Evolutionary conservation across 2,888 invertebrate species (phyloP).

Genomic region (Stenolophus ochropezus): DNA sequence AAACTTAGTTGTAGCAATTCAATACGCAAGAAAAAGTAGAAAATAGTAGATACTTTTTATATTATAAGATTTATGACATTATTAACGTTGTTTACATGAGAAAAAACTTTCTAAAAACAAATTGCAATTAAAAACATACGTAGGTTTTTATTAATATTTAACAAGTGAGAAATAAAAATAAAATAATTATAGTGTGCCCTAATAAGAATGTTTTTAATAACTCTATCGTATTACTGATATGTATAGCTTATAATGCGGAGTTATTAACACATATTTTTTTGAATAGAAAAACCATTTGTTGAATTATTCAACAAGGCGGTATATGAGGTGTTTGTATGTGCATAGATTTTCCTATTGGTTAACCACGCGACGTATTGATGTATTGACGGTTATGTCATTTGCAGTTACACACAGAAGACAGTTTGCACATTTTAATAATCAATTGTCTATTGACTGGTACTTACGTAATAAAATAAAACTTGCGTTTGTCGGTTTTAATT

Average conservation of each 20-base stretch:
- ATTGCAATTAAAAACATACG: background rate
- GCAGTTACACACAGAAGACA: slow-evolving; percentile 5
- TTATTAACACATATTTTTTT: background rate
- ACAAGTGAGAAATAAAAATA: background rate
- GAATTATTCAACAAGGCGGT: slow-evolving; percentile 15
- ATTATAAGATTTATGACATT: background rate
- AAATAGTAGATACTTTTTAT: too few relatives aligned
- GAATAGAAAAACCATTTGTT: background rate
- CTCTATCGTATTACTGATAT: background rate
- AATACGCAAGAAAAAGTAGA: too few relatives aligned
- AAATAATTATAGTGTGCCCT: background rate
- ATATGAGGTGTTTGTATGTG: slow-evolving; percentile 19
- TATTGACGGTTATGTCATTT: slow-evolving; percentile 32
- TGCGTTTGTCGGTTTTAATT: too few relatives aligned
- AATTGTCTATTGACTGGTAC: background rate
- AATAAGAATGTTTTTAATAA: too few relatives aligned
- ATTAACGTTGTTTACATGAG: background rate
- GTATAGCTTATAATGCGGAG: background rate
- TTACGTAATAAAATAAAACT: background rate
- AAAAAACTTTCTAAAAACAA: background rate
- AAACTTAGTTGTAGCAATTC: too few relatives aligned
- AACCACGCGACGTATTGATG: slow-evolving; percentile 14
- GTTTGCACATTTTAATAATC: slow-evolving; percentile 11
- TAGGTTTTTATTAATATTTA: background rate
- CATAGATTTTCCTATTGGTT: slow-evolving; percentile 30